phyloP scores from a whole-genome alignment of 2,888 invertebrate genomes.

The Agonopterix heracliana region DNA sequence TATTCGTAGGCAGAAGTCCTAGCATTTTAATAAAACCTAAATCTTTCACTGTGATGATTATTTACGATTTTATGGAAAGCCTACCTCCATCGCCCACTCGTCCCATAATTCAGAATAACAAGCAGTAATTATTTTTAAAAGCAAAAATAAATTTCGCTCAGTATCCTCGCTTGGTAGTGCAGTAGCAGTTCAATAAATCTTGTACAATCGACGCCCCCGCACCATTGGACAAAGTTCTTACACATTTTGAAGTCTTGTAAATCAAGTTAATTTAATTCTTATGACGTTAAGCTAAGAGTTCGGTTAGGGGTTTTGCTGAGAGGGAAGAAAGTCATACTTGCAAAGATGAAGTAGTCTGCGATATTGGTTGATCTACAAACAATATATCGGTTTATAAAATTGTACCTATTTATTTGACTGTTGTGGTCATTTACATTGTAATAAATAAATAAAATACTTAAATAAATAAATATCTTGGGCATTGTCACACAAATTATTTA shows the following conservation, averaged over 20 bases:
- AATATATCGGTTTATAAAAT: too few relatives aligned
- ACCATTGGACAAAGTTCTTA: constrained; percentile 8
- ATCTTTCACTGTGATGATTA: too few relatives aligned
- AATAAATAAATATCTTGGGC: too few relatives aligned
- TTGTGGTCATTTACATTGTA: too few relatives aligned
- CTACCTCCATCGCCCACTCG: neutral
- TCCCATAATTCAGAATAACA: neutral
- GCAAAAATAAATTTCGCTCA: constrained; percentile 38
- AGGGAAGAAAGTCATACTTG: neutral
- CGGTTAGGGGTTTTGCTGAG: too few relatives aligned
- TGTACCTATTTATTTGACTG: neutral
- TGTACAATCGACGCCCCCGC: constrained; percentile 48
- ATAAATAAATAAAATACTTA: too few relatives aligned
- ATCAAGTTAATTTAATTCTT: neutral
- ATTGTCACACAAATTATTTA: too few relatives aligned
- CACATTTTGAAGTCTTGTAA: neutral
- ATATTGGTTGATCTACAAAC: too few relatives aligned
- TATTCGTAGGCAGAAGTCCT: too few relatives aligned
- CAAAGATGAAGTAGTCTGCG: too few relatives aligned
- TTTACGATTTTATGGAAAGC: too few relatives aligned
- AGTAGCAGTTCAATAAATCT: constrained; percentile 60
- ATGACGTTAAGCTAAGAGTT: too few relatives aligned
- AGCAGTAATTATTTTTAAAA: constrained; percentile 19
- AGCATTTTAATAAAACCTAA: neutral
- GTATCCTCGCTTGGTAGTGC: constrained; percentile 4